phyloP scores from a whole-genome alignment of 1,140 invertebrate genomes.

The Pseudomyrmex sp. region DNA sequence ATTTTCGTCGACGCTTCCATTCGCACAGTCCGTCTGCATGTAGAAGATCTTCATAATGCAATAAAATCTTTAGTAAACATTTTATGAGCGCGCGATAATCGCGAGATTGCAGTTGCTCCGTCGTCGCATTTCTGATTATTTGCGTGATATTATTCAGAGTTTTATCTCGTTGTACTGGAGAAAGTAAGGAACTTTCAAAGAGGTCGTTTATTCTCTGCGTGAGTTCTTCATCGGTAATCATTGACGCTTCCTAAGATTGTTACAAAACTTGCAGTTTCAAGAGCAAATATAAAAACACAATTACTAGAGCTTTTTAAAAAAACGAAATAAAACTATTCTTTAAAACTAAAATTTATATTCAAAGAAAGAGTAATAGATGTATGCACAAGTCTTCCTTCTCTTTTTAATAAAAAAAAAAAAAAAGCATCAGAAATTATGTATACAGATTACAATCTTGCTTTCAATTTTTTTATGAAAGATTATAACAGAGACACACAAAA shows the following conservation, averaged over 20 bases:
- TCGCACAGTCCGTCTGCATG: slow-evolving; percentile 55
- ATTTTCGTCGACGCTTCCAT: slow-evolving; percentile 75
- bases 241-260: slow-evolving; percentile 13
- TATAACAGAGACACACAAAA: slow-evolving; percentile 11
- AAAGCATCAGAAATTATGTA: background rate
- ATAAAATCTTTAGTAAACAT: slow-evolving; percentile 72
- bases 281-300: background rate
- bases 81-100: slow-evolving; percentile 65
- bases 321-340: background rate
- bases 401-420: background rate
- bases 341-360: no score
- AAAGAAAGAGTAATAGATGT: background rate
- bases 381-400: background rate
- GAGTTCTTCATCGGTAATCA: slow-evolving; percentile 56
- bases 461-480: slow-evolving; percentile 34
- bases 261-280: slow-evolving; percentile 11
- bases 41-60: slow-evolving; percentile 57
- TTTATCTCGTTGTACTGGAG: slow-evolving; percentile 20
- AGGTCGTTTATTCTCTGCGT: slow-evolving; percentile 35
- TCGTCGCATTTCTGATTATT: slow-evolving; percentile 34
- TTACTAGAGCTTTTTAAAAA: background rate
- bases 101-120: slow-evolving; percentile 66
- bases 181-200: background rate
- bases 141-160: slow-evolving; percentile 41
- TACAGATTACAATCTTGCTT: slow-evolving; percentile 27